Evolutionary conservation across 2,113 vertebrate species (phyloP).

Genomic region (Phodopus roborovskii): DNA sequence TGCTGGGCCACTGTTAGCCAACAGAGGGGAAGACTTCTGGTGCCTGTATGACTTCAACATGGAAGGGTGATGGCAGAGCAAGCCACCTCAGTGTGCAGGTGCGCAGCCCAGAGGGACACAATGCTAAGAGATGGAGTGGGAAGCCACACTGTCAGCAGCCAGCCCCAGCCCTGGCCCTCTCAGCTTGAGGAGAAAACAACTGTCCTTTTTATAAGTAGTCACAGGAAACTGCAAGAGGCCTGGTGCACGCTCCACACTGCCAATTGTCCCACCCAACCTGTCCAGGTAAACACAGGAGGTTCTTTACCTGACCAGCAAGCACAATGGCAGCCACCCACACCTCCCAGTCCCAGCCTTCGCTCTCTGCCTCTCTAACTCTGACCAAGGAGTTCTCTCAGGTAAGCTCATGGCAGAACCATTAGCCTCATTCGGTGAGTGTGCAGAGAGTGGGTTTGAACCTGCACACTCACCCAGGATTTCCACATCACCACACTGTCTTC

Average conservation of each 20-base stretch:
- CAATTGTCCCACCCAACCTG: slow-evolving; percentile 9
- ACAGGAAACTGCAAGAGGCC: neutral
- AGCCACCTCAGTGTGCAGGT: neutral
- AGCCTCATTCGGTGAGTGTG: neutral
- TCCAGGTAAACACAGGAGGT: neutral
- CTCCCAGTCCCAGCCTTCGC: neutral
- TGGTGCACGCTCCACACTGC: neutral
- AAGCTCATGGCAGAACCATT: neutral
- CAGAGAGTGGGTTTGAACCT: neutral
- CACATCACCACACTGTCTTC: neutral
- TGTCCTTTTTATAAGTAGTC: neutral
- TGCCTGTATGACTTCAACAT: neutral
- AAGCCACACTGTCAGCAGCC: neutral
- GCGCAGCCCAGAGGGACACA: neutral
- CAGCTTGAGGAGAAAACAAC: neutral
- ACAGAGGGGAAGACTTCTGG: neutral
- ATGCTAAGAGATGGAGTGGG: neutral
- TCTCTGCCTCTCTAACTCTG: neutral
- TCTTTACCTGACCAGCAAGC: neutral
- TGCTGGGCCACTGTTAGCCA: neutral
- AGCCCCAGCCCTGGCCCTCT: neutral
- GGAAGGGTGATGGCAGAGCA: neutral
- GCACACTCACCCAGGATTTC: neutral
- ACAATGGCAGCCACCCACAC: neutral
- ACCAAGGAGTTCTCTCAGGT: neutral